Evolutionary conservation across 2,113 vertebrate species (phyloP).

Genomic region (Corythaeola cristata): DNA sequence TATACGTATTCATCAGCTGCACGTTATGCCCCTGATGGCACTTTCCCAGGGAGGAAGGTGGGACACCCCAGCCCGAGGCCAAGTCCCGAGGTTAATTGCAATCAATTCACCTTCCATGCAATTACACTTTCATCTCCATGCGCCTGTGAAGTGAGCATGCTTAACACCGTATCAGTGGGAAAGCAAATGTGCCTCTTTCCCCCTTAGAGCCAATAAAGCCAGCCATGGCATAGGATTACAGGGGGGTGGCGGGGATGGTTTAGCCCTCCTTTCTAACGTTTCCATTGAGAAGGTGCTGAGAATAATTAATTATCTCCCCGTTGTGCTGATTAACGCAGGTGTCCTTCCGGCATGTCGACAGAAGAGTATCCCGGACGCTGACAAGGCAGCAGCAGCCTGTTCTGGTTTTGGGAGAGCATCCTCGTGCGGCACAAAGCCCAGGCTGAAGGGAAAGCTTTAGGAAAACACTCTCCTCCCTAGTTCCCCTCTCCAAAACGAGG

Average conservation of each 20-base stretch:
- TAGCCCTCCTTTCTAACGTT: conserved; percentile 32
- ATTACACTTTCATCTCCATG: conserved; percentile 90
- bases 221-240: conserved; percentile 43
- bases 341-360: neutral
- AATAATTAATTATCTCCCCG: conserved; percentile 56
- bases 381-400: neutral
- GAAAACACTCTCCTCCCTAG: neutral
- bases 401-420: neutral
- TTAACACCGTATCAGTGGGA: conserved; percentile 55
- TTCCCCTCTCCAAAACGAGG: neutral
- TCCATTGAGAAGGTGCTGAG: conserved; percentile 31
- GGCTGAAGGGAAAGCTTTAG: neutral
- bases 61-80: conserved; percentile 74
- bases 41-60: conserved; percentile 69
- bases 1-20: conserved; percentile 70
- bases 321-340: conserved; percentile 28
- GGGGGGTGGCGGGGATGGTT: neutral
- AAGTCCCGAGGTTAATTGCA: conserved; percentile 82
- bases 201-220: conserved; percentile 59
- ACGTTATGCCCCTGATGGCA: conserved; percentile 37
- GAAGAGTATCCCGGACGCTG: conserved; percentile 8
- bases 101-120: conserved; percentile 89
- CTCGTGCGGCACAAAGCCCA: neutral
- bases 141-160: conserved; percentile 71
- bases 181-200: conserved; percentile 45